Percentiles rank a stretch among this genome's conserved stretches.
These are phyloP conservation scores for Scartelaos histophorus DNA, from an alignment of 2,113 vertebrate species.

Conservation along the genomic window DNA sequence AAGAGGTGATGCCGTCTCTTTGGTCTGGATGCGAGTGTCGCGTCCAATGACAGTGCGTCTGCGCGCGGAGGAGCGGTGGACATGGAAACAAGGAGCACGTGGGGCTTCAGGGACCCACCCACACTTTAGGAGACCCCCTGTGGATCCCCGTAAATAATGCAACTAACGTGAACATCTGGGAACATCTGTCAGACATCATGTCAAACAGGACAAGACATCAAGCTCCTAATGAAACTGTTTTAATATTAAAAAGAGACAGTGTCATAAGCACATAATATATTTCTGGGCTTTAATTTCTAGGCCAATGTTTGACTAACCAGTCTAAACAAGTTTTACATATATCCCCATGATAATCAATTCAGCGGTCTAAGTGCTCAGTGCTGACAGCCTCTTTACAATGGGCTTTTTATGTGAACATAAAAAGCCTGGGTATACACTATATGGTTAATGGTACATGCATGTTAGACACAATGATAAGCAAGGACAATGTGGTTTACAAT, in stretches of 20 bases:
- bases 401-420: background rate
- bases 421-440: no score
- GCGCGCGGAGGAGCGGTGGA: constrained; percentile 40
- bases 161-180: background rate
- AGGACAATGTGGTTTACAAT: constrained; percentile 27
- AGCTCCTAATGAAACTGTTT: no score
- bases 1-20: background rate
- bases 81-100: constrained; percentile 56
- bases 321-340: no score
- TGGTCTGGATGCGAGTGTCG: constrained; percentile 11
- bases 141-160: background rate
- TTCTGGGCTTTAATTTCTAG: no score
- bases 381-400: background rate
- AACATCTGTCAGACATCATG: no score
- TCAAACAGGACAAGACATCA: no score
- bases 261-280: no score
- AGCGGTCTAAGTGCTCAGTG: background rate
- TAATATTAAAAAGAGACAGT: no score
- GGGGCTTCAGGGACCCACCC: constrained; percentile 41
- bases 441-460: background rate
- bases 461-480: background rate
- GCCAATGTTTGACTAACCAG: no score
- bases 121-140: constrained; percentile 3
- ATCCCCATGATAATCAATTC: no score
- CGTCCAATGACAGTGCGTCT: constrained; percentile 22